Evolutionary conservation across 2,797 vertebrate species (phyloP).

Genomic region (Leucoraja ocellata): DNA sequence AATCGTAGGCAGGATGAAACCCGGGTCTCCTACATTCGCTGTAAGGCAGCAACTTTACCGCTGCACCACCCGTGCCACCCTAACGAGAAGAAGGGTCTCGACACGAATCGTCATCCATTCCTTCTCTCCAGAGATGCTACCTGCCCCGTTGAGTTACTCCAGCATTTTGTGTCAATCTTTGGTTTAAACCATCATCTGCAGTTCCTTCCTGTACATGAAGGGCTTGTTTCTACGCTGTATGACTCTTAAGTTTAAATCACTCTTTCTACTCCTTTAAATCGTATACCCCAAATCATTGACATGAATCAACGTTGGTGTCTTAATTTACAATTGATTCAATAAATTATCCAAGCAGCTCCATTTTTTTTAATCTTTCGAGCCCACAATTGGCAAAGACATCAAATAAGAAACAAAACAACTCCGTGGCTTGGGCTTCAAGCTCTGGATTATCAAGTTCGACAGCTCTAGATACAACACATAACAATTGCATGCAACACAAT

Average conservation of each 20-base stretch:
- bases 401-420: not conserved
- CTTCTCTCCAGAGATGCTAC: too few relatives aligned
- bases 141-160: too few relatives aligned
- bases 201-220: too few relatives aligned
- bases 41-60: too few relatives aligned
- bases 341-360: not conserved
- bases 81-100: too few relatives aligned
- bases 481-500: not conserved
- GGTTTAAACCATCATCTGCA: too few relatives aligned
- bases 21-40: too few relatives aligned
- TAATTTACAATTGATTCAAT: not conserved
- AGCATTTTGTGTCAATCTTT: too few relatives aligned
- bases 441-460: not conserved
- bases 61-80: too few relatives aligned
- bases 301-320: not conserved
- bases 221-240: too few relatives aligned
- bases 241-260: not conserved
- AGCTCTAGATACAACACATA: not conserved
- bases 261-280: not conserved
- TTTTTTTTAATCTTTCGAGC: not conserved
- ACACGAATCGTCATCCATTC: too few relatives aligned
- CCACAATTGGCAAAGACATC: not conserved
- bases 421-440: not conserved
- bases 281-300: not conserved
- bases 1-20: too few relatives aligned